Evolutionary conservation across 2,113 vertebrate species (phyloP).

Genomic region (Pandion haliaetus): DNA sequence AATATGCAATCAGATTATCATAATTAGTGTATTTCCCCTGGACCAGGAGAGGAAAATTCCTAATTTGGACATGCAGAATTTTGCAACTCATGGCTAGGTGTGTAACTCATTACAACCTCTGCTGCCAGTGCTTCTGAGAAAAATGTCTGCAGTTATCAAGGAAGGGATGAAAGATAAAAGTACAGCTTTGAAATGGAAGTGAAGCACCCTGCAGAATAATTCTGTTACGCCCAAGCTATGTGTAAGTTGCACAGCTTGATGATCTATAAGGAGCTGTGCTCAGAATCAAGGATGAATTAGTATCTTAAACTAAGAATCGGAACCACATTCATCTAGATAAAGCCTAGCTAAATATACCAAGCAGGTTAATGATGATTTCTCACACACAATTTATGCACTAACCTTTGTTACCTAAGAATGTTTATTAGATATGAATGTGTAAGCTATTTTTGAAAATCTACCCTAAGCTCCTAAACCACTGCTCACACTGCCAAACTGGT

Average conservation of each 20-base stretch:
- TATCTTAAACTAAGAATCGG: neutral
- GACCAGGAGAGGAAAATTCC: neutral
- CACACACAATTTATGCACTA: neutral
- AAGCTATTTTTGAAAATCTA: neutral
- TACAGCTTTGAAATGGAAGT: neutral
- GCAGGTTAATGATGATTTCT: neutral
- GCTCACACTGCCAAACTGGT: neutral
- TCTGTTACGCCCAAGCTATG: neutral
- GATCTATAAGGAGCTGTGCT: neutral
- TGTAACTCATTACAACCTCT: neutral
- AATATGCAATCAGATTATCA: neutral
- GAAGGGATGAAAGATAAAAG: neutral
- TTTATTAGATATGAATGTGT: rapidly evolving
- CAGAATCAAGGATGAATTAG: neutral
- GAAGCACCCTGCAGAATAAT: neutral
- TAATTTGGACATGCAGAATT: neutral
- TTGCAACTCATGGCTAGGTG: neutral
- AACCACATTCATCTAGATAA: neutral
- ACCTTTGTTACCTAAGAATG: neutral
- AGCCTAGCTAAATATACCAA: neutral
- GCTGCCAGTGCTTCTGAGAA: neutral
- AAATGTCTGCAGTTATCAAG: neutral
- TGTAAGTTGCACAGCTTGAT: neutral
- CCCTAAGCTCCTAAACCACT: neutral
- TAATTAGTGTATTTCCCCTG: neutral